Percentiles rank a stretch among this genome's conserved stretches.
Evolutionary conservation across 2,888 invertebrate genomes (phyloP).

Genomic region (Dicroscelio sp.): DNA sequence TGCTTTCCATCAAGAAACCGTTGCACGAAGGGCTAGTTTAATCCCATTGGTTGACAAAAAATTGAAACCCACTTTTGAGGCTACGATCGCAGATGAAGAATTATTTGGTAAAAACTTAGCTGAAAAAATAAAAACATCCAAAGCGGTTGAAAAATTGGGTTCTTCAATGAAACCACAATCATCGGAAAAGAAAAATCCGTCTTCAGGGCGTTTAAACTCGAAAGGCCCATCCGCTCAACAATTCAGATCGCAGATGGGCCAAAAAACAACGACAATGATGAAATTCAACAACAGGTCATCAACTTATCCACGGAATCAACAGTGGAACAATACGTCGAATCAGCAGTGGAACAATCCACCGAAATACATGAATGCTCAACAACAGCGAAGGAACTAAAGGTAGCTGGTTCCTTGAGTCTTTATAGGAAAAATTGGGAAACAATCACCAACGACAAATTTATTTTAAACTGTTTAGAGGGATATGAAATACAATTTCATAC

Average conservation of each 20-base stretch:
- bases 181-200: neutral
- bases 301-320: neutral
- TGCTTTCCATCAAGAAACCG: slow-evolving; percentile 7
- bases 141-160: neutral
- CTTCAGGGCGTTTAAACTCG: slow-evolving; percentile 22
- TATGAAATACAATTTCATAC: neutral
- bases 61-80: neutral
- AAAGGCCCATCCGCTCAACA: slow-evolving; percentile 2
- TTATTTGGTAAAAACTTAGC: slow-evolving; percentile 7
- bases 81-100: neutral
- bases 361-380: too few species aligned
- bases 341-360: neutral
- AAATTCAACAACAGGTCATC: neutral
- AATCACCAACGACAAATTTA: neutral
- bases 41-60: slow-evolving; percentile 5
- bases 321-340: neutral
- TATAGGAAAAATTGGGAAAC: neutral
- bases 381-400: too few species aligned
- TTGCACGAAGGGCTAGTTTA: neutral
- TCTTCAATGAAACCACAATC: neutral
- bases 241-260: neutral
- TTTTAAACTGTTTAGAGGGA: neutral
- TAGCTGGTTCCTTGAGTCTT: too few species aligned
- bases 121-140: neutral
- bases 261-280: neutral